Evolutionary conservation across 2,888 invertebrate species (phyloP).

Genomic region (Amblyjoppa fuscipennis): DNA sequence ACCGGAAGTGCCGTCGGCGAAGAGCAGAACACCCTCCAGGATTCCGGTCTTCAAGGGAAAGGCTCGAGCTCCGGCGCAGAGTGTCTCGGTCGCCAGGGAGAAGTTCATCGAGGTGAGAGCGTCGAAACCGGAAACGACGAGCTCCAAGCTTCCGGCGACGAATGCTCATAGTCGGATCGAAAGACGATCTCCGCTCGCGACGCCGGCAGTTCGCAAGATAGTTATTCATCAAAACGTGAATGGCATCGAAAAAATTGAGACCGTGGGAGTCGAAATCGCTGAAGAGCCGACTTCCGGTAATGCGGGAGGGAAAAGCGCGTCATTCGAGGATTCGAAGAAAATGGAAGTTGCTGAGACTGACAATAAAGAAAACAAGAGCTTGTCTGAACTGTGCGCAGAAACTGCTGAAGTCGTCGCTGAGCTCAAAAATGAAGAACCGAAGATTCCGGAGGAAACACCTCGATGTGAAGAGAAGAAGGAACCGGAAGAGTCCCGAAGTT

Average conservation of each 20-base stretch:
- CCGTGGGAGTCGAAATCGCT: constrained; percentile 44
- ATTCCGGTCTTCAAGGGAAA: constrained; percentile 77
- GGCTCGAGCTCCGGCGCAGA: constrained; percentile 69
- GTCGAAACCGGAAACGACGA: constrained; percentile 46
- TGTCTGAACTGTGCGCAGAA: constrained; percentile 6
- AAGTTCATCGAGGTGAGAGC: constrained; percentile 61
- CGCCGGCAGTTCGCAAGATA: constrained; percentile 52
- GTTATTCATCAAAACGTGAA: constrained; percentile 64
- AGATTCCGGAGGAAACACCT: constrained; percentile 47
- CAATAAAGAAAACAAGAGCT: constrained; percentile 51
- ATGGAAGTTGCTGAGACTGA: constrained; percentile 64
- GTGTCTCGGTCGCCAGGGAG: constrained; percentile 58
- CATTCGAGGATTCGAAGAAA: constrained; percentile 70
- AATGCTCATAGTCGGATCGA: background rate
- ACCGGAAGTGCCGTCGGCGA: constrained; percentile 22
- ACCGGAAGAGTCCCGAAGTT: constrained; percentile 64
- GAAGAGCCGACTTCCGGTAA: constrained; percentile 39
- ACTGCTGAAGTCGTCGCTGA: constrained; percentile 80
- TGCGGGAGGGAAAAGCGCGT: constrained; percentile 34
- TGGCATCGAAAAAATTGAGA: constrained; percentile 61
- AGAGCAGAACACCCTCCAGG: constrained; percentile 72
- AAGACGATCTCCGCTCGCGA: background rate
- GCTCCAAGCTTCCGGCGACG: background rate
- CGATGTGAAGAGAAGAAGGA: constrained; percentile 52
- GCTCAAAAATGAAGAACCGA: constrained; percentile 65